These are phyloP conservation scores for Bombyx huttoni DNA, from an alignment of 2,888 invertebrate genomes.

Conservation along the genomic window DNA sequence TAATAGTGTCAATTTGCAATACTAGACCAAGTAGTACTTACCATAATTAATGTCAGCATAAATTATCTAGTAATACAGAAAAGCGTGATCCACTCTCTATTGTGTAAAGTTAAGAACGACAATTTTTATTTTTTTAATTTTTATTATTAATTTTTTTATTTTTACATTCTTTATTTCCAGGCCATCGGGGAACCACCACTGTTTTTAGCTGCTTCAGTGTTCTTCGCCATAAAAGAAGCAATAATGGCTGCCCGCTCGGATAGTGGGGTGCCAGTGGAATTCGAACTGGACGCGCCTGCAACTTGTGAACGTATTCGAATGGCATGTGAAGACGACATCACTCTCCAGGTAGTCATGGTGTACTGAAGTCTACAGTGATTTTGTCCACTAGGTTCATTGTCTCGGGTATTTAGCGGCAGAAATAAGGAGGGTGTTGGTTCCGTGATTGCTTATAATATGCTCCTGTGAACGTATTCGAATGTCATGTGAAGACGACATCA, in stretches of 20 bases:
- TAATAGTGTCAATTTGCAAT: too few species aligned
- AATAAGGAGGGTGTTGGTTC: too few species aligned
- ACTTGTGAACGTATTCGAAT: slow-evolving; percentile 90
- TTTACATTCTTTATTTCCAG: slow-evolving; percentile 66
- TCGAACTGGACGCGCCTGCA: slow-evolving; percentile 85
- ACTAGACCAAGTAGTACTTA: too few species aligned
- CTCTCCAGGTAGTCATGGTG: slow-evolving; percentile 74
- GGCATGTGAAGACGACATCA: slow-evolving; percentile 89
- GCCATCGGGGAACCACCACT: slow-evolving; percentile 96
- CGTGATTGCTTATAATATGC: too few species aligned
- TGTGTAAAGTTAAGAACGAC: too few species aligned
- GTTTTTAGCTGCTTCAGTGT: slow-evolving; percentile 86
- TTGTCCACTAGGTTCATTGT: background rate
- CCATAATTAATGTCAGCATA: too few species aligned
- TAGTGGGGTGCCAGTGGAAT: slow-evolving; percentile 70
- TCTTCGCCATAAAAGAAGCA: slow-evolving; percentile 92
- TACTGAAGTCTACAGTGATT: background rate
- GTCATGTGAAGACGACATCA: slow-evolving; percentile 89
- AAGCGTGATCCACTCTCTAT: too few species aligned
- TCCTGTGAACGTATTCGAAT: slow-evolving; percentile 88
- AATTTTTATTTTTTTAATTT: background rate
- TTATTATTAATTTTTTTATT: too few species aligned
- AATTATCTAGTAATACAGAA: too few species aligned
- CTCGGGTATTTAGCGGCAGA: too few species aligned
- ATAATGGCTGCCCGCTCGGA: slow-evolving; percentile 83